Conservation (phyloP, 2,888 invertebrate species). For the Chymomyza amoena region DNA sequence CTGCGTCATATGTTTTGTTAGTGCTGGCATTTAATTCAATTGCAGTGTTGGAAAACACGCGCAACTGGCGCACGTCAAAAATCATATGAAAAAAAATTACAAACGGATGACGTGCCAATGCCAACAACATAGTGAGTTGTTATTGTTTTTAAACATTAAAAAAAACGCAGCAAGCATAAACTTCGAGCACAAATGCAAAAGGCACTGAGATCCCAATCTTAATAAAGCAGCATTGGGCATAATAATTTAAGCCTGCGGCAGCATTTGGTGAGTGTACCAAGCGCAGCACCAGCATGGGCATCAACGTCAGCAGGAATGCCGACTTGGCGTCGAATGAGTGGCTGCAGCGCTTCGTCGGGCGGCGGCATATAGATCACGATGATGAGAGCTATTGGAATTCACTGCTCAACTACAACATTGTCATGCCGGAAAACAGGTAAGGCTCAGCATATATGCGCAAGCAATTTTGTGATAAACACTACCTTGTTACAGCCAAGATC, state of each 20-base stretch:
- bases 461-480: constrained; percentile 11
- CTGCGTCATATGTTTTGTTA: background rate
- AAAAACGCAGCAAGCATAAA: constrained; percentile 3
- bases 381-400: constrained; percentile 97
- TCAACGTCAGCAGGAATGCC: constrained; percentile 87
- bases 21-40: background rate
- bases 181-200: constrained; percentile 37
- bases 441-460: constrained; percentile 29
- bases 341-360: constrained; percentile 87
- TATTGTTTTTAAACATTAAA: constrained; percentile 36
- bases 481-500: constrained; percentile 85
- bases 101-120: constrained; percentile 55
- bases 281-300: constrained; percentile 83
- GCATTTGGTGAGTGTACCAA: background rate
- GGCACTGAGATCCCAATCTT: background rate
- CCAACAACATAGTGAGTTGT: constrained; percentile 47
- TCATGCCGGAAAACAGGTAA: constrained; percentile 88
- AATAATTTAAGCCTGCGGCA: constrained; percentile 22
- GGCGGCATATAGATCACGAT: constrained; percentile 85
- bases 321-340: constrained; percentile 91
- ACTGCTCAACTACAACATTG: constrained; percentile 93
- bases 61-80: constrained; percentile 18
- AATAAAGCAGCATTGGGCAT: constrained; percentile 9
- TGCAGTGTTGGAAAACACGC: constrained; percentile 5
- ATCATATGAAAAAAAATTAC: constrained; percentile 50